phyloP scores from a whole-genome alignment of 37 sponge, comb jelly and placozoan species.

The Axinella damicornis region DNA sequence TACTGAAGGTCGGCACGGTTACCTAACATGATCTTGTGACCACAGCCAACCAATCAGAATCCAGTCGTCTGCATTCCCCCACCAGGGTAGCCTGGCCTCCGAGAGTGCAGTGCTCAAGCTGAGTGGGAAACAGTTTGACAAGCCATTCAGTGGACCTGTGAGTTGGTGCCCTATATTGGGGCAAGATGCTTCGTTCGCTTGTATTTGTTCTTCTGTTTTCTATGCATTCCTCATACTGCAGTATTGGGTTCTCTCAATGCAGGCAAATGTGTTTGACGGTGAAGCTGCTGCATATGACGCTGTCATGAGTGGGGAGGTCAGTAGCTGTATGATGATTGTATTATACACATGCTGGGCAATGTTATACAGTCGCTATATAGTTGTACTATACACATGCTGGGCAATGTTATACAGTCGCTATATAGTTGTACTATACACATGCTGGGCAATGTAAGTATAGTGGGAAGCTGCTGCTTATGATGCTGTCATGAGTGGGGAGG shows the following conservation, averaged over 20 bases:
- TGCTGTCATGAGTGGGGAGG: slow-evolving; percentile 71
- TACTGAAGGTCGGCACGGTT: slow-evolving; percentile 38
- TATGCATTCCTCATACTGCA: not conserved
- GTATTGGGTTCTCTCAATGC: not conserved
- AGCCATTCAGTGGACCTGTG: slow-evolving; percentile 76
- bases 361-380: slow-evolving; percentile 47
- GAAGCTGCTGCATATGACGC: slow-evolving; percentile 69
- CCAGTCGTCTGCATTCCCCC: too few relatives aligned
- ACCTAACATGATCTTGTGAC: not conserved
- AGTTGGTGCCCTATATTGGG: not conserved
- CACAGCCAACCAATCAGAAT: not conserved
- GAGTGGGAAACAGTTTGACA: slow-evolving; percentile 74
- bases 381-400: not conserved
- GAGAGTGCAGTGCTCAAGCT: slow-evolving; percentile 84
- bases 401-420: slow-evolving; percentile 67
- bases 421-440: not conserved
- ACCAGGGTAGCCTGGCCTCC: slow-evolving; percentile 41
- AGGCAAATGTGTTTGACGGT: slow-evolving; percentile 84
- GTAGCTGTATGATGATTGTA: not conserved
- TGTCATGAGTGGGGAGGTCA: slow-evolving; percentile 66
- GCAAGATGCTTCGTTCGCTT: not conserved
- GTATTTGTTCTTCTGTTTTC: too few relatives aligned
- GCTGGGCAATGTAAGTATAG: slow-evolving; percentile 66
- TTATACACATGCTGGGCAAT: not conserved
- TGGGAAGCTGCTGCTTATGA: slow-evolving; percentile 61